phyloP scores from a whole-genome alignment of 2,888 invertebrate genomes.

The Sisyra terminalis region DNA sequence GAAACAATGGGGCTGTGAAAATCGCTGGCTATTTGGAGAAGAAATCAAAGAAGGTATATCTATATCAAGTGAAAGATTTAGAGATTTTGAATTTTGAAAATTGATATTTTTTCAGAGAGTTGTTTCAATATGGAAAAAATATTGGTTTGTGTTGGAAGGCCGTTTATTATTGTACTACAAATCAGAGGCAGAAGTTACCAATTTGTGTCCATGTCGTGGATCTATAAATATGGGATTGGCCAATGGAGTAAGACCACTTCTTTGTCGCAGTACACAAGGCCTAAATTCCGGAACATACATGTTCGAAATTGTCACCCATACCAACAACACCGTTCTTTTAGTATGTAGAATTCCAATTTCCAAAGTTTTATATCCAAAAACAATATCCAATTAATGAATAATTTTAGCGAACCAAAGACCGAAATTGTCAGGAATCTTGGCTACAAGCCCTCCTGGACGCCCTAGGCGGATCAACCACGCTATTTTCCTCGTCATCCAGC shows the following conservation, averaged over 20 bases:
- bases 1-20: conserved; percentile 17
- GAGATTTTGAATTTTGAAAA: not conserved
- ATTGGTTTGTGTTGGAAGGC: conserved; percentile 37
- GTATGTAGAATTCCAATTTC: conserved; percentile 19
- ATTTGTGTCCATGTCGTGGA: conserved; percentile 32
- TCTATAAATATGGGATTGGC: conserved; percentile 32
- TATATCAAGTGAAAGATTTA: not conserved
- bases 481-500: conserved; percentile 10
- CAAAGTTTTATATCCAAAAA: not conserved
- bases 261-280: conserved; percentile 10
- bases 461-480: conserved; percentile 22
- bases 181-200: conserved; percentile 31
- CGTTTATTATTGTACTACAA: conserved; percentile 32
- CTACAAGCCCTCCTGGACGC: conserved; percentile 30
- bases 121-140: conserved; percentile 31
- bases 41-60: conserved; percentile 29
- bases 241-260: conserved; percentile 25
- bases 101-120: conserved; percentile 21
- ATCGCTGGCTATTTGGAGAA: conserved; percentile 33
- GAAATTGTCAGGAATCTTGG: conserved; percentile 32
- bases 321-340: conserved; percentile 25
- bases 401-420: conserved; percentile 29
- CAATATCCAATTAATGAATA: not conserved
- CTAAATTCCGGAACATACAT: conserved; percentile 8
- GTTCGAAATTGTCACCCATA: conserved; percentile 29